Base-by-base conservation (phyloP, 2,888 invertebrate species). In the Machimus atricapillus region DNA sequence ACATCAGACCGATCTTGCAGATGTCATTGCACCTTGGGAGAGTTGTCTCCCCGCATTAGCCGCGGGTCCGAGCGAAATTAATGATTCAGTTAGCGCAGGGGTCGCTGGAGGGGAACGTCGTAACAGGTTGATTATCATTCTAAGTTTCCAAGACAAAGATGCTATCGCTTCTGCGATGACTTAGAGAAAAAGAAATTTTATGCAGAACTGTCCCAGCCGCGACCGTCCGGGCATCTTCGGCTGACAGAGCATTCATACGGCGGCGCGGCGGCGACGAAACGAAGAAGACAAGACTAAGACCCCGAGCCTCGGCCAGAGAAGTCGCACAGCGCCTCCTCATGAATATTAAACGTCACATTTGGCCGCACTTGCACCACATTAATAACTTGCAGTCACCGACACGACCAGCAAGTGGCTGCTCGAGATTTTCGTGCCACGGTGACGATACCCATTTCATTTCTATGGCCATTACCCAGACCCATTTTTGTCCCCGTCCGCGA, bases 331-430 rank as follows among this genome's bases (percentile, higher is more conserved):
- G 34, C 34, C 52, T 58, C 23, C 74, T 91, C 91, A 91, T 91
- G 91, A 91, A 91, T 91, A 91, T 91, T 91, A 91, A 91, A 90
- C 91, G 91, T 91, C 91, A 91, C 91, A 91, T 91, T 90, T 90
- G 90, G 90, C 90, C 86, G 86, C 86, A 86, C 83, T 83, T 83
- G 90, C 90, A 90, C 90, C 90, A 91, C 91, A 91, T 91, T 91
- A 91, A 91, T 91, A 91, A 91, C 81, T 40, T 82, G 86, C 82
- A 58, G 76, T 83, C 40, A 81, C 83, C 74, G 76, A 73, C 27
- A 77, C 78, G 34, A 76, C 56, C 23, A 52, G 27, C n/a, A 73
- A 73, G 58, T 73, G 90, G 90, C 90, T 90, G 90, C 89, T 90
- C 89, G 88, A 89, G 88, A 89, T 83, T 83, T 58, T 87, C 58